Evolutionary conservation across 2,113 vertebrate genomes (phyloP), one percentile per base, ranked within the genome.

Genomic region (Isurus oxyrinchus): DNA sequence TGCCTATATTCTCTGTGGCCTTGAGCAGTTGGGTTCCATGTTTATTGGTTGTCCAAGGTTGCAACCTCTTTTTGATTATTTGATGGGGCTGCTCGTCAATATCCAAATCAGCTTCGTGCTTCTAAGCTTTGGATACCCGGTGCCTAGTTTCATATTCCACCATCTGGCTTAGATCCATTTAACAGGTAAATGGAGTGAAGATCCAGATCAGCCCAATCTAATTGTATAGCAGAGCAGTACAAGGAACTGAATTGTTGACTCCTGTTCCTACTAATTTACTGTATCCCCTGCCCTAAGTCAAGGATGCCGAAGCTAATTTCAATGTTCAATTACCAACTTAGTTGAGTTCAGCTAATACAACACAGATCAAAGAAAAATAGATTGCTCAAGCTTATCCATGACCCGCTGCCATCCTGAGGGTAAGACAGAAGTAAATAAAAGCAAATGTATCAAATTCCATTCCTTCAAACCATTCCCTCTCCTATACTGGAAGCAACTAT

Each of bases 361-460:
- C 87, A 59, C 14, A 94, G 59, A 94, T 94, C 90, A 94, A 94
- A 94, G 59, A n/a, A 40, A 40, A 49, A 21, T 94, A 49, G 35
- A 94, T 94, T 94, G 35, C 90, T 94, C 7, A 40, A 40, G n/a
- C 59, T 63, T 94, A 94, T 94, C 59, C 40, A 35, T 23, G n/a
- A n/a, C 19, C 90, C 35, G 8, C 19, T 40, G 5, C 59, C 16
- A 7, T 61, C 88, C 88, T 93, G 31, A 93, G 35, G 88, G 88
- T 35, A 61, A n/a, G 59, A 93, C 19, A 59, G 35, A 93, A 93
- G 11, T 61, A 61, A 93, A 93, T 93, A 93, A 13, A 93, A 61
- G 88, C 57, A 93, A 93, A 88, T 88, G 44, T 55, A 88, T 55
- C 86, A 55, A 55, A 93, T 61, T 93, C 13, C 88, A 93, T 25